Conservation (phyloP, 2,888 invertebrate genomes). For the Ophion costatus region DNA sequence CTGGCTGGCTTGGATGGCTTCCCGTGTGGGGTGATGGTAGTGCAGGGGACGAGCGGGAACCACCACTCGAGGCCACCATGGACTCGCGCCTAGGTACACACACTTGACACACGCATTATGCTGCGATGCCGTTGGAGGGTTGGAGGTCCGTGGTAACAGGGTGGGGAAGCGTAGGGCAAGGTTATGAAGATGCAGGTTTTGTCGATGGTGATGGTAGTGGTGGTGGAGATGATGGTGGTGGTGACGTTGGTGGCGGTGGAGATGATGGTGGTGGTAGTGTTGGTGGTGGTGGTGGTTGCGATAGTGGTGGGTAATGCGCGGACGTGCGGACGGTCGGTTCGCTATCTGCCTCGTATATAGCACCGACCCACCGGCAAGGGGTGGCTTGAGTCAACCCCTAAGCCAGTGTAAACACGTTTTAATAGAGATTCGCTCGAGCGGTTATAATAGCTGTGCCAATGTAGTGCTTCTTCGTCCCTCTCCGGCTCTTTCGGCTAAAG, state of each 20-base stretch:
- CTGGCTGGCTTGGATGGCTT: conserved; percentile 52
- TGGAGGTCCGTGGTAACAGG: conserved; percentile 5
- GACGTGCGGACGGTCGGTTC: conserved; percentile 56
- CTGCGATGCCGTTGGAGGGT: conserved; percentile 40
- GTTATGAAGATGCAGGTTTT: conserved; percentile 15
- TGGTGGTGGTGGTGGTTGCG: conserved; percentile 6
- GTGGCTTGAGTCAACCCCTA: conserved; percentile 83
- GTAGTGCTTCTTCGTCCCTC: conserved; percentile 73
- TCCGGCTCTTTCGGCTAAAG: conserved; percentile 68
- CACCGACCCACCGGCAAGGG: conserved; percentile 67
- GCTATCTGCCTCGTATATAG: conserved; percentile 12
- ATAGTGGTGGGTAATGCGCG: conserved; percentile 49
- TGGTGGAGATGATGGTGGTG: conserved; percentile 18
- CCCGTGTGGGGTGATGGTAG: not conserved
- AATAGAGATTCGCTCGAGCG: conserved; percentile 84
- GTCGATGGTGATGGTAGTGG: not conserved
- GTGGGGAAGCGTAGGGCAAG: not conserved
- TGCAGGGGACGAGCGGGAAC: not conserved
- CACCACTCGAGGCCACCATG: conserved; percentile 29
- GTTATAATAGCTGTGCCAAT: conserved; percentile 84
- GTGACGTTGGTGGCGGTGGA: not conserved
- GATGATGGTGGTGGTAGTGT: not conserved
- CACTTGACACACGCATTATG: conserved; percentile 46
- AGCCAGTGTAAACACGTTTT: conserved; percentile 84
- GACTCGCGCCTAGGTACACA: conserved; percentile 9